phyloP scores from a whole-genome alignment of 2,113 vertebrate species.

The Notechis scutatus region DNA sequence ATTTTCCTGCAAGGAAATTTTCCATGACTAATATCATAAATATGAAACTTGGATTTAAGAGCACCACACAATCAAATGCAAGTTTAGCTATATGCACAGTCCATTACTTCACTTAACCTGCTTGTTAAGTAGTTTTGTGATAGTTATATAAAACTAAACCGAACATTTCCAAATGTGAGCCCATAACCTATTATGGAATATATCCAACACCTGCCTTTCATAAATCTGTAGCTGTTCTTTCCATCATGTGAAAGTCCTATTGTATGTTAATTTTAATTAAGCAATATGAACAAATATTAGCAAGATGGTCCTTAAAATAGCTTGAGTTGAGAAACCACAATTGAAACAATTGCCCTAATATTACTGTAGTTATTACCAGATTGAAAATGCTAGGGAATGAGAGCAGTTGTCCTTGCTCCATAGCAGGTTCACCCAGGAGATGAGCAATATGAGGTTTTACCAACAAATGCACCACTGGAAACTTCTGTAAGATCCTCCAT shows the following conservation, averaged over 20 bases:
- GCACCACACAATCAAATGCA: slow-evolving; percentile 2
- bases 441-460: not conserved
- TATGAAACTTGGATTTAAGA: not conserved
- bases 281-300: slow-evolving; percentile 20
- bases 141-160: slow-evolving; percentile 6
- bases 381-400: not conserved
- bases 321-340: not conserved
- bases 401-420: not conserved
- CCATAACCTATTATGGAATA: not conserved
- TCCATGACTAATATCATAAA: not conserved
- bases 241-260: slow-evolving; percentile 16
- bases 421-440: not conserved
- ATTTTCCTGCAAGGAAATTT: not conserved
- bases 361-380: not conserved
- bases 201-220: slow-evolving; percentile 24
- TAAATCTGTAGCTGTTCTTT: slow-evolving; percentile 25
- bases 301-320: slow-evolving; percentile 14
- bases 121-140: slow-evolving; percentile 17
- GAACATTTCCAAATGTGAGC: not conserved
- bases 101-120: slow-evolving; percentile 12
- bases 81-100: not conserved
- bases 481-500: not conserved
- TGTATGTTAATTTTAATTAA: slow-evolving; percentile 14
- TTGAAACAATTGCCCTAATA: slow-evolving; percentile 8
- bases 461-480: not conserved